phyloP scores from a whole-genome alignment of 2,888 invertebrate species.

The Coelinius sp. region DNA sequence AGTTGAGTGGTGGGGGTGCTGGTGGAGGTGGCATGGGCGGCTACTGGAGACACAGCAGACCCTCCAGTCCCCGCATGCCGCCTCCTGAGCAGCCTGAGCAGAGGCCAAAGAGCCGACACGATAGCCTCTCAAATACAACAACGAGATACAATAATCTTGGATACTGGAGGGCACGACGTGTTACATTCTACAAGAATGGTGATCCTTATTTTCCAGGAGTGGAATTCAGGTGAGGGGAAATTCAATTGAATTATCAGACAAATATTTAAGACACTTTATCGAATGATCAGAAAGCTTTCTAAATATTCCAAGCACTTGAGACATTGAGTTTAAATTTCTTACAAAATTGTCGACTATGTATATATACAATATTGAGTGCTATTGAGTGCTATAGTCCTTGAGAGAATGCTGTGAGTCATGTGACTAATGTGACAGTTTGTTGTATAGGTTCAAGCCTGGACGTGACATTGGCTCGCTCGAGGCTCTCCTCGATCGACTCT shows the following conservation, averaged over 20 bases:
- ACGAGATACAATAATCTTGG: constrained; percentile 83
- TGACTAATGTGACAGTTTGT: background rate
- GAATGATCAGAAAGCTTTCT: too few relatives aligned
- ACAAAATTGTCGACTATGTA: too few relatives aligned
- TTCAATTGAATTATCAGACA: too few relatives aligned
- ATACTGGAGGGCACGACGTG: constrained; percentile 89
- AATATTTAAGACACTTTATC: too few relatives aligned
- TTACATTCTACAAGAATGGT: constrained; percentile 94
- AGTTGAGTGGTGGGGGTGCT: constrained; percentile 55
- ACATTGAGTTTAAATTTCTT: too few relatives aligned
- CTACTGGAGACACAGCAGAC: constrained; percentile 72
- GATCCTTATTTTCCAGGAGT: constrained; percentile 93
- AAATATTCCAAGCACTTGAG: too few relatives aligned
- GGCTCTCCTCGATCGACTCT: constrained; percentile 87
- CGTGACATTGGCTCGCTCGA: constrained; percentile 90
- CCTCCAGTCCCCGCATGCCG: constrained; percentile 73
- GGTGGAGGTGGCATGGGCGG: constrained; percentile 72
- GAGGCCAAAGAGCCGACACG: constrained; percentile 75
- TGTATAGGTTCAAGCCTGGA: constrained; percentile 83
- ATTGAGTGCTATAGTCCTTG: background rate
- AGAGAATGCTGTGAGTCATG: background rate
- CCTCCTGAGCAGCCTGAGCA: constrained; percentile 72
- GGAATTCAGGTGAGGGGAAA: constrained; percentile 80
- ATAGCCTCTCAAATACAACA: constrained; percentile 67
- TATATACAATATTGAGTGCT: background rate